Evolutionary conservation across 2,113 vertebrate genomes (phyloP).

Genomic region (Antennarius striatus): DNA sequence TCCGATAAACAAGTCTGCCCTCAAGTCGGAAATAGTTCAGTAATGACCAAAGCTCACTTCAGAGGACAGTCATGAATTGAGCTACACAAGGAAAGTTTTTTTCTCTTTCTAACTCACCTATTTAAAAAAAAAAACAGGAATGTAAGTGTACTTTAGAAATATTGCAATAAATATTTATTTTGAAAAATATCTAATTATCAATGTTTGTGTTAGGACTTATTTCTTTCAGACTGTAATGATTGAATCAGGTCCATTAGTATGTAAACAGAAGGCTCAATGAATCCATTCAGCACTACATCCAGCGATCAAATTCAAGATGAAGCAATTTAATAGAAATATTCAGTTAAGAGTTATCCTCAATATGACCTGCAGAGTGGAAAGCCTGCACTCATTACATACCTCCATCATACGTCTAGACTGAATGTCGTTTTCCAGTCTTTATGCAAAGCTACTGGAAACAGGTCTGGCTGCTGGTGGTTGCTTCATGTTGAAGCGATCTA

Average conservation of each 20-base stretch:
- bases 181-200: not conserved
- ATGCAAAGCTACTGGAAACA: too few relatives aligned
- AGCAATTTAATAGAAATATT: conserved; percentile 14
- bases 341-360: not conserved
- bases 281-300: not conserved
- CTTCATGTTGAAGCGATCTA: too few relatives aligned
- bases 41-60: conserved; percentile 32
- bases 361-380: conserved; percentile 2
- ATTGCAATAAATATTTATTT: conserved; percentile 1
- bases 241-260: not conserved
- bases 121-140: conserved; percentile 13
- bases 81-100: conserved; percentile 17
- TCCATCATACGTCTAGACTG: not conserved
- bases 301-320: conserved; percentile 1
- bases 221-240: not conserved
- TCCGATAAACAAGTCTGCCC: conserved; percentile 48
- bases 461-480: too few relatives aligned
- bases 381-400: not conserved
- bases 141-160: conserved; percentile 14
- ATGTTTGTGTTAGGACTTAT: not conserved
- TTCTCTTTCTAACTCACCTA: conserved; percentile 7
- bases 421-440: too few relatives aligned
- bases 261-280: conserved; percentile 14
- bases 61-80: conserved; percentile 13
- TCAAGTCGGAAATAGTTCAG: conserved; percentile 45